phyloP scores from a whole-genome alignment of 2,888 invertebrate species.

The Eupithecia centaureata region DNA sequence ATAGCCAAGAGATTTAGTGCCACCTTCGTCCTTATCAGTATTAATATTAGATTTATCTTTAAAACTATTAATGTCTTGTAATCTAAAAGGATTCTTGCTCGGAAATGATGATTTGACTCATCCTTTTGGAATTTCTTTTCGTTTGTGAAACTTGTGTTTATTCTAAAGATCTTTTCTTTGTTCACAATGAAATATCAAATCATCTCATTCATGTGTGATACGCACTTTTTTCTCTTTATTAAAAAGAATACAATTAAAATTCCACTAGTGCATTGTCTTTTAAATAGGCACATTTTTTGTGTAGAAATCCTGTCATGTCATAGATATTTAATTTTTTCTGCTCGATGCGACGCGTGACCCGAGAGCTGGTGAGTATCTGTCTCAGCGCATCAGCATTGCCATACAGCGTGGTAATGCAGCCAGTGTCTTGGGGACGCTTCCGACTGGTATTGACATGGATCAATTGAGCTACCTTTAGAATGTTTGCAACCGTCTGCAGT shows the following conservation, averaged over 20 bases:
- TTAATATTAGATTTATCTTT: neutral
- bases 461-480: too few relatives aligned
- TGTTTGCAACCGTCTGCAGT: too few relatives aligned
- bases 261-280: neutral
- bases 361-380: too few relatives aligned
- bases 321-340: too few relatives aligned
- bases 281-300: too few relatives aligned
- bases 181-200: neutral
- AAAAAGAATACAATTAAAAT: neutral
- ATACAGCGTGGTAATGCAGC: too few relatives aligned
- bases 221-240: neutral
- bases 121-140: neutral
- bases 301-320: too few relatives aligned
- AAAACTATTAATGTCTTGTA: neutral
- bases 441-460: too few relatives aligned
- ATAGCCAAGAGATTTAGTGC: conserved; percentile 1
- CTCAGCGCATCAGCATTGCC: too few relatives aligned
- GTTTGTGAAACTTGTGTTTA: neutral
- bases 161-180: neutral
- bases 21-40: conserved; percentile 10
- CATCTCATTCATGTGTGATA: neutral
- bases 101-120: neutral
- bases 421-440: too few relatives aligned
- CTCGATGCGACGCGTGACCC: too few relatives aligned
- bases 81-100: neutral